These are phyloP conservation scores for Capitulum mitella DNA, from an alignment of 2,888 invertebrate genomes.

Conservation along the genomic window DNA sequence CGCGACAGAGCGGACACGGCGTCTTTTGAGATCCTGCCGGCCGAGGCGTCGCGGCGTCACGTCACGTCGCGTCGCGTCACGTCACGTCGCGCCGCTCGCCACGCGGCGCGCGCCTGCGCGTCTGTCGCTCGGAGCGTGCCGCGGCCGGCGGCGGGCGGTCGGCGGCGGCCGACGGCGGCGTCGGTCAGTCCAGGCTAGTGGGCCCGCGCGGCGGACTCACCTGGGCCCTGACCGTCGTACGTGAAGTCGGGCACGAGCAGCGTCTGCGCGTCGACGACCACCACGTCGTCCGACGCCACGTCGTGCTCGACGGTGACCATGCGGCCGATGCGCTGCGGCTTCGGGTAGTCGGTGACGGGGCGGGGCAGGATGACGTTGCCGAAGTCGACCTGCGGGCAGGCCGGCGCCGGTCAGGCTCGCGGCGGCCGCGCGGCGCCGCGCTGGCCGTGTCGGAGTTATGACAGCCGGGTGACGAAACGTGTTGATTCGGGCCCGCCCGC, in stretches of 20 bases:
- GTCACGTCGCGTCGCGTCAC: neutral
- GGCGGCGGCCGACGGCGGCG: neutral
- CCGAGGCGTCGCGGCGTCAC: neutral
- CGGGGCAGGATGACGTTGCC: conserved; percentile 72
- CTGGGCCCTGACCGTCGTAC: conserved; percentile 87
- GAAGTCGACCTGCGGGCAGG: conserved; percentile 75
- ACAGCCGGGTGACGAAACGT: too few relatives aligned
- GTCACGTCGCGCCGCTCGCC: neutral
- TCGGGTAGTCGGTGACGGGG: conserved; percentile 67
- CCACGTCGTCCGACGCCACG: conserved; percentile 74
- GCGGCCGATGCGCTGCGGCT: conserved; percentile 68
- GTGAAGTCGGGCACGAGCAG: conserved; percentile 80
- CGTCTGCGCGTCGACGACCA: conserved; percentile 87
- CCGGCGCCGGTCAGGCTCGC: too few relatives aligned
- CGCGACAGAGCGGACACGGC: neutral
- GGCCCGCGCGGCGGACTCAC: too few relatives aligned
- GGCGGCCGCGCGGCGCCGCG: too few relatives aligned
- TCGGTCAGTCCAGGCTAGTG: neutral
- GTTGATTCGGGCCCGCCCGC: too few relatives aligned
- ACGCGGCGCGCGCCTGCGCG: neutral
- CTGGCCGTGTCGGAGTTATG: too few relatives aligned
- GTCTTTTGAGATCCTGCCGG: neutral
- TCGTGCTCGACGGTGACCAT: conserved; percentile 68
- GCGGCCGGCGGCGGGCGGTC: neutral
- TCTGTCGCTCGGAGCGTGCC: too few relatives aligned